Evolutionary conservation across 2,888 invertebrate species (phyloP), one percentile per base, ranked within the genome.

Genomic region (Megastigmus dorsalis): DNA sequence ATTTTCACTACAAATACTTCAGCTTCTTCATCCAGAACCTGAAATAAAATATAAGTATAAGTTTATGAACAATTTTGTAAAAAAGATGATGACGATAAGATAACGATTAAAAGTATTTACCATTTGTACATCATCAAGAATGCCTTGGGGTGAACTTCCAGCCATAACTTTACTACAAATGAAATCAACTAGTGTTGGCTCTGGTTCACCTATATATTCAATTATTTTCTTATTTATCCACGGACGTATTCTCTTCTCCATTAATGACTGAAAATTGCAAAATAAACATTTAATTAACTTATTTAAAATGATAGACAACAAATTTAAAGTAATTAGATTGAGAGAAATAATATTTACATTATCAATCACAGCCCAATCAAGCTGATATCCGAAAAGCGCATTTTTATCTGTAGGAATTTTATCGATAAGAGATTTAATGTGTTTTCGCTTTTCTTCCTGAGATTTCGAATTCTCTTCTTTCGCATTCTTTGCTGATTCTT

Each of bases 151-250:
- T 80, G 95, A 93, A 84, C 95, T 95, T 77, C 97, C 96, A 18
- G 96, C 95, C 88, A 97, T 91, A 80, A 99, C 96, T 91, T 99
- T 99, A 84, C 97, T 97, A 90, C 98, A 99, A 87, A 99, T 99
- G 90, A 99, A 99, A 90, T 99, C 98, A n/a, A 98, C 97, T 66
- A 99, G 90, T 13, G 98, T 97, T 33, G 97, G 96, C 89, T 99
- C 99, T 18, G 99, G 99, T 89, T 99, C 99, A 41, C 99, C 99
- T 86, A 99, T 98, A 89, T 99, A 99, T 89, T 99, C 99, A 79
- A 98, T 95, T 72, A 99, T 98, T 90, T 99, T 99, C 90, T 99
- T 99, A 89, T 98, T 98, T 82, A 99, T 98, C 99, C 99, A 99
- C 54, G 99, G 99, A 78, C 97, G 93, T 87, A 99, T 98, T 88